Evolutionary conservation across 2,888 invertebrate genomes (phyloP).

Genomic region (Acanthococcus lagerstroemiae): DNA sequence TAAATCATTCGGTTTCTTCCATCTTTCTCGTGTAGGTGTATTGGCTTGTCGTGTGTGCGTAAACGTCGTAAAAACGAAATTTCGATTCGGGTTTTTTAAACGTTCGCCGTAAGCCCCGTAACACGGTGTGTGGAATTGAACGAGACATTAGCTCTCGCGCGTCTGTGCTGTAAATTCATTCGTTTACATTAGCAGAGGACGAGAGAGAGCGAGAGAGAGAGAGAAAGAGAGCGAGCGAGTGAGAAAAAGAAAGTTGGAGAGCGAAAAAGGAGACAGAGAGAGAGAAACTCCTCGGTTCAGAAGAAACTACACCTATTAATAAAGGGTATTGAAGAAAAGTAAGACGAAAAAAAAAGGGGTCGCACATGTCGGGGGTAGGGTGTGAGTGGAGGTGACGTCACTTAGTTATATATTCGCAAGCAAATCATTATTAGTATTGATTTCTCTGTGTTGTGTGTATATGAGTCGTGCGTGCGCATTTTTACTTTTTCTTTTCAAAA

Average conservation of each 20-base stretch:
- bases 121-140: no score
- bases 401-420: conserved; percentile 31
- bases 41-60: no score
- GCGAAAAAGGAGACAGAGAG: not conserved
- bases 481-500: conserved; percentile 14
- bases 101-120: no score
- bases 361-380: conserved; percentile 19
- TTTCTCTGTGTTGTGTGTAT: conserved; percentile 22
- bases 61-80: no score
- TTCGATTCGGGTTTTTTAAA: no score
- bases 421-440: conserved; percentile 31
- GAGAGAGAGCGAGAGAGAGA: no score
- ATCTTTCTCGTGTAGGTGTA: no score
- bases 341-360: conserved; percentile 9
- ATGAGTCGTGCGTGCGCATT: conserved; percentile 30
- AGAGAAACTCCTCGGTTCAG: not conserved
- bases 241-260: not conserved
- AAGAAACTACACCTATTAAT: conserved; percentile 26
- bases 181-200: no score
- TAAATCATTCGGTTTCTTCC: no score
- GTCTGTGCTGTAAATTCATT: no score
- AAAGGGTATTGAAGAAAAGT: conserved; percentile 6
- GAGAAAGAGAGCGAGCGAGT: no score
- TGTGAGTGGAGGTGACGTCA: conserved; percentile 29
- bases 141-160: no score